These are phyloP conservation scores for Dorcus hopei DNA, from an alignment of 2,888 invertebrate species.

Conservation along the genomic window DNA sequence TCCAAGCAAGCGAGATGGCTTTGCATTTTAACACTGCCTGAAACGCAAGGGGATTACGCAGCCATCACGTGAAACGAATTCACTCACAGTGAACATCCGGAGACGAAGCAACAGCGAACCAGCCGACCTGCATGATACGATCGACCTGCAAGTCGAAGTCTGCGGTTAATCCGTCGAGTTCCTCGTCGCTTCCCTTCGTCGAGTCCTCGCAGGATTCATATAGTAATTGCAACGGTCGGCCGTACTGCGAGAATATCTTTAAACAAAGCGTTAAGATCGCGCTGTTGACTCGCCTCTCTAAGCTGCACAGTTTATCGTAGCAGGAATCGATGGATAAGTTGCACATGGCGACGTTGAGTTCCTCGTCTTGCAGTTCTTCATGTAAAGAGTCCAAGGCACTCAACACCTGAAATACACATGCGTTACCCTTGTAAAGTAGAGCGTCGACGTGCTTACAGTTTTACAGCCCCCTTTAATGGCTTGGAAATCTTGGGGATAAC, in stretches of 20 bases:
- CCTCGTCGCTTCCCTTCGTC: constrained; percentile 44
- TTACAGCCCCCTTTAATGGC: constrained; percentile 56
- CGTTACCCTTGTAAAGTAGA: neutral
- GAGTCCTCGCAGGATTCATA: constrained; percentile 31
- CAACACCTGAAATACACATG: constrained; percentile 49
- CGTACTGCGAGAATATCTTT: constrained; percentile 45
- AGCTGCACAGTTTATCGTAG: constrained; percentile 59
- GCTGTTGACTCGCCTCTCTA: constrained; percentile 66
- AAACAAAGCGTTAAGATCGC: constrained; percentile 60
- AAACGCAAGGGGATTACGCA: constrained; percentile 8
- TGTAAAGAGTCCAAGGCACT: constrained; percentile 53
- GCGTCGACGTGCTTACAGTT: constrained; percentile 48
- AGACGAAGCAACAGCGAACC: constrained; percentile 66
- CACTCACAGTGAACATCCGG: constrained; percentile 23
- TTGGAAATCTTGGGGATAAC: constrained; percentile 38
- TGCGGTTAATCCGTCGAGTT: constrained; percentile 55
- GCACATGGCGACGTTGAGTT: constrained; percentile 52
- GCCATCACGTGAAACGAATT: neutral
- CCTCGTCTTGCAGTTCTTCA: constrained; percentile 48
- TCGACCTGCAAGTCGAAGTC: constrained; percentile 68
- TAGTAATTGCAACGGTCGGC: constrained; percentile 35
- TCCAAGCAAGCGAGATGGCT: constrained; percentile 67
- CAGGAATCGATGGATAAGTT: constrained; percentile 60
- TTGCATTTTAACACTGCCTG: constrained; percentile 60
- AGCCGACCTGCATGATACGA: constrained; percentile 64